Conservation (phyloP, 1,140 invertebrate species). For the Formica exsecta region DNA sequence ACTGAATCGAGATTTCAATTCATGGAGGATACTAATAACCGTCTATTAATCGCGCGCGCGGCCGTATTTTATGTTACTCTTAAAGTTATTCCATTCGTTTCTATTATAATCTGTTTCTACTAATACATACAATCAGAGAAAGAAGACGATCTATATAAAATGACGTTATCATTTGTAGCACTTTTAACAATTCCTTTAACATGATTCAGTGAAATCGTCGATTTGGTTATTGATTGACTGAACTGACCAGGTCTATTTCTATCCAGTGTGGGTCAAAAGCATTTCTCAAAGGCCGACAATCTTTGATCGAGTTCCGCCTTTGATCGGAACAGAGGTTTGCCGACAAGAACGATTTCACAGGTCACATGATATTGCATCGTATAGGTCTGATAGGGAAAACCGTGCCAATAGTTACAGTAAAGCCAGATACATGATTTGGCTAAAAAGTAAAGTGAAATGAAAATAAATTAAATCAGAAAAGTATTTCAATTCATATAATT, state of each 20-base stretch:
- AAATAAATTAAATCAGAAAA: neutral
- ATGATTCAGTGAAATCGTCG: constrained; percentile 46
- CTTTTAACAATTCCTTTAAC: constrained; percentile 34
- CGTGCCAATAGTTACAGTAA: neutral
- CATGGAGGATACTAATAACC: neutral
- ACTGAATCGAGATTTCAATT: constrained; percentile 6
- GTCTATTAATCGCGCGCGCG: neutral
- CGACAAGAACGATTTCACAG: constrained; percentile 53
- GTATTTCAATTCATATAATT: neutral
- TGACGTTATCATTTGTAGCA: neutral
- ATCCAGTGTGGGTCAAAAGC: constrained; percentile 49
- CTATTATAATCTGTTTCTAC: neutral
- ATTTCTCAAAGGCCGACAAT: constrained; percentile 67
- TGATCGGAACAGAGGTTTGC: constrained; percentile 56
- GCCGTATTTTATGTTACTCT: neutral
- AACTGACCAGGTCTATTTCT: constrained; percentile 62
- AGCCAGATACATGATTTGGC: neutral
- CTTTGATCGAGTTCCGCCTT: constrained; percentile 62
- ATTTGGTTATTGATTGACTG: constrained; percentile 65
- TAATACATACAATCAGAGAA: neutral
- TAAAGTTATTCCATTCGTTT: neutral
- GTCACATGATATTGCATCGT: constrained; percentile 29
- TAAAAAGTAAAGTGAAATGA: neutral
- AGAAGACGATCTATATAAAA: neutral
- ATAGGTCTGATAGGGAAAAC: neutral